These are phyloP conservation scores for Rhopilema esculentum DNA, from an alignment of 30 jellyfish, hydroid and myxozoan species.

Conservation along the genomic window DNA sequence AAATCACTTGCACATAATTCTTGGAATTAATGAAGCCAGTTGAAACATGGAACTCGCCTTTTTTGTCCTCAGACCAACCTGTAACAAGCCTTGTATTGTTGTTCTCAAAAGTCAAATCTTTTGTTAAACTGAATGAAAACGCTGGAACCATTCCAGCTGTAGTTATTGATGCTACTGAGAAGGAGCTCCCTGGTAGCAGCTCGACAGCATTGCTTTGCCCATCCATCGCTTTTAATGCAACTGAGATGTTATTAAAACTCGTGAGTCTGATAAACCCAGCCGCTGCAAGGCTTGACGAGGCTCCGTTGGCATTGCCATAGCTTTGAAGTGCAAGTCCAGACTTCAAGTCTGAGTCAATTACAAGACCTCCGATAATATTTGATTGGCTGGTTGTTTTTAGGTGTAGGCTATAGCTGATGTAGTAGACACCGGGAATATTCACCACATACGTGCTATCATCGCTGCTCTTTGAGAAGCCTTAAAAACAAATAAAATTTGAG, in stretches of 20 bases:
- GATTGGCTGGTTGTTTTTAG: slow-evolving; percentile 9
- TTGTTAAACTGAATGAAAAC: slow-evolving; percentile 40
- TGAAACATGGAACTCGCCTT: slow-evolving; percentile 58
- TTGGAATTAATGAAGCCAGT: slow-evolving; percentile 51
- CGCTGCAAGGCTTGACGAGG: slow-evolving; percentile 13
- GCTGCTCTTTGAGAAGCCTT: slow-evolving; percentile 30
- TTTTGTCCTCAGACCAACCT: slow-evolving; percentile 47
- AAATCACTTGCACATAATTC: slow-evolving; percentile 60
- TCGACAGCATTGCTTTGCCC: not conserved
- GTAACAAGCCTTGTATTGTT: not conserved
- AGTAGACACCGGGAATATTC: slow-evolving; percentile 50
- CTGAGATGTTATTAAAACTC: slow-evolving; percentile 36
- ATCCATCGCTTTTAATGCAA: not conserved
- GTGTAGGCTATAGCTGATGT: slow-evolving; percentile 37
- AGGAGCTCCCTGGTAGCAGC: slow-evolving; percentile 54
- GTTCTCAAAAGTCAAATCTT: not conserved
- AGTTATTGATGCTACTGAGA: slow-evolving; percentile 46
- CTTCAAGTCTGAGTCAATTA: slow-evolving; percentile 14
- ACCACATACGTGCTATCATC: not conserved
- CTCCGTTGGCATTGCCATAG: slow-evolving; percentile 15
- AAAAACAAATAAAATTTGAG: not conserved
- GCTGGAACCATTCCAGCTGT: slow-evolving; percentile 68
- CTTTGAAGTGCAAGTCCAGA: slow-evolving; percentile 30
- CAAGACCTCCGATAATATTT: slow-evolving; percentile 27
- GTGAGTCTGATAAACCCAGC: slow-evolving; percentile 55